Percentiles rank a stretch among this genome's conserved stretches.
Evolutionary conservation across 2,888 invertebrate genomes (phyloP).

Genomic region (Rhingia rostrata): DNA sequence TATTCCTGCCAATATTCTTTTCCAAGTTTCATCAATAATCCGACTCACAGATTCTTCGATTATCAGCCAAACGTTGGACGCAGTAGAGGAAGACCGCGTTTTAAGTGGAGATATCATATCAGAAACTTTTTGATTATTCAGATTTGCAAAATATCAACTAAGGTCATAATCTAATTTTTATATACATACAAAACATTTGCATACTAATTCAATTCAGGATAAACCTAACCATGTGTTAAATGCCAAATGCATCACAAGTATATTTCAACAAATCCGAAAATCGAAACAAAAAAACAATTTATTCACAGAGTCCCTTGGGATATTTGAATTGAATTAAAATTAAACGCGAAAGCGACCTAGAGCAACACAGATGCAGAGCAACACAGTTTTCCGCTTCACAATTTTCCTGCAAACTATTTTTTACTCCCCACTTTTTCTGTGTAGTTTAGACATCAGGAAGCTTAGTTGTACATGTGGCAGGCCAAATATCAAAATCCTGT

Average conservation of each 20-base stretch:
- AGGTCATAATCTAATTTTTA: no score
- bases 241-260: not conserved
- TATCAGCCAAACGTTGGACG: no score
- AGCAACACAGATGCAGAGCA: slow-evolving; percentile 28
- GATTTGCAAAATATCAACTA: no score
- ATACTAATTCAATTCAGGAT: no score
- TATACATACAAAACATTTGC: no score
- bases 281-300: not conserved
- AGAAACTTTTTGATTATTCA: no score
- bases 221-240: no score
- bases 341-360: slow-evolving; percentile 18
- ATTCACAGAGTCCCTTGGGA: not conserved
- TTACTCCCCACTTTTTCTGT: not conserved
- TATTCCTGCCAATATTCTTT: no score
- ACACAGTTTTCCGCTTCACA: slow-evolving; percentile 1
- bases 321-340: slow-evolving; percentile 43
- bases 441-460: slow-evolving; percentile 1
- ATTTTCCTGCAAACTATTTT: slow-evolving; percentile 1
- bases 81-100: no score
- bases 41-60: no score
- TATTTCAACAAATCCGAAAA: not conserved
- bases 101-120: no score
- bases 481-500: not conserved
- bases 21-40: no score
- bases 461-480: slow-evolving; percentile 3